These are phyloP conservation scores for Spilosoma lubricipeda DNA, from an alignment of 2,888 invertebrate species.

Conservation along the genomic window DNA sequence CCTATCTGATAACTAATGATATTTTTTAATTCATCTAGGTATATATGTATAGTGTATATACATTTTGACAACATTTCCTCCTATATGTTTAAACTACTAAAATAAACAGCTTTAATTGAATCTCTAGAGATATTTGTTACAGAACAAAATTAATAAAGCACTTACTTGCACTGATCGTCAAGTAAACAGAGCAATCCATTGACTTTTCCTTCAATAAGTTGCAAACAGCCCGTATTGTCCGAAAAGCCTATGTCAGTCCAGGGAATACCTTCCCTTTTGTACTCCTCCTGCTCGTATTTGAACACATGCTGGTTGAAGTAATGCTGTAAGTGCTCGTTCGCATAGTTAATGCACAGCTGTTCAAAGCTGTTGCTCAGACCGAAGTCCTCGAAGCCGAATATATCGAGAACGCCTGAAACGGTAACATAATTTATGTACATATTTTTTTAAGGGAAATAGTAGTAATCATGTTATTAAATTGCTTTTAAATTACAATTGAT, in stretches of 20 bases:
- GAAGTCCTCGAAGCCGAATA: conserved; percentile 99
- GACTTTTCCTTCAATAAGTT: conserved; percentile 96
- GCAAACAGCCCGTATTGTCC: conserved; percentile 97
- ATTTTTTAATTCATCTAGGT: too few species aligned
- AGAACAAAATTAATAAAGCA: conserved; percentile 17
- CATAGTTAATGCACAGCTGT: conserved; percentile 98
- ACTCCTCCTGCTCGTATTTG: conserved; percentile 98
- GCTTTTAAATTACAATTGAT: not conserved
- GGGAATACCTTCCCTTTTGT: conserved; percentile 95
- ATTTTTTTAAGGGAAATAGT: not conserved
- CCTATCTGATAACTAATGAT: too few species aligned
- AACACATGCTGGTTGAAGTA: conserved; percentile 99
- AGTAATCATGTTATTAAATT: too few species aligned
- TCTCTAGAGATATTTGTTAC: too few species aligned
- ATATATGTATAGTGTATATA: too few species aligned
- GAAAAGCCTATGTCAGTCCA: conserved; percentile 99
- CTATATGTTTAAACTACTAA: too few species aligned
- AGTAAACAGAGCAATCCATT: conserved; percentile 95
- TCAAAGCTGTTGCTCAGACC: conserved; percentile 96
- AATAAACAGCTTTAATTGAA: too few species aligned
- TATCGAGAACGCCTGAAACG: conserved; percentile 94
- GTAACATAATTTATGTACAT: not conserved
- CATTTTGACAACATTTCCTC: too few species aligned
- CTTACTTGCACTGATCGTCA: conserved; percentile 98
- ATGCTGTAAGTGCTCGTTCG: conserved; percentile 98